A percentile compares a stretch with the other conserved stretches of the same genome.
These are phyloP conservation scores for Dolichopus griseipennis DNA, from an alignment of 2,888 invertebrate species.

Conservation along the genomic window DNA sequence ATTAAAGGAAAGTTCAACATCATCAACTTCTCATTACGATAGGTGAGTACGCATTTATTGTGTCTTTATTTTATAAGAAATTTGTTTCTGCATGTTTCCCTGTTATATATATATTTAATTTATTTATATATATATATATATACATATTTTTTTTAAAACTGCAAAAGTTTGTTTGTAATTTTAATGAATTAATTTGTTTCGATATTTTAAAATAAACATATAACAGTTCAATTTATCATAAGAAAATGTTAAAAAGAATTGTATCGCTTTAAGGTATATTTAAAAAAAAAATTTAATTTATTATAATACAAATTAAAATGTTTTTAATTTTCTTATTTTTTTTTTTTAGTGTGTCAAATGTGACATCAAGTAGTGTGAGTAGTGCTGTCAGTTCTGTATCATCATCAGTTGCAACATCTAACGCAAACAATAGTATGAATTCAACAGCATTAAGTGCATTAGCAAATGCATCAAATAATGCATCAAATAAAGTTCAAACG, in stretches of 20 bases:
- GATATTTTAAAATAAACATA: no score
- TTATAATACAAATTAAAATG: neutral
- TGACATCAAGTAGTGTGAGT: slow-evolving; percentile 37
- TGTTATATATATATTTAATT: no score
- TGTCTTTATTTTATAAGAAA: no score
- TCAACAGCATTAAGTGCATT: slow-evolving; percentile 33
- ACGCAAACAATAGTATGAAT: slow-evolving; percentile 32
- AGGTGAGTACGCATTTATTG: slow-evolving; percentile 32
- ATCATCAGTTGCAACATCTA: slow-evolving; percentile 36
- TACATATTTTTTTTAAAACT: no score
- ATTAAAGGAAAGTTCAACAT: slow-evolving; percentile 41
- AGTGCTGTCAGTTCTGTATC: slow-evolving; percentile 36
- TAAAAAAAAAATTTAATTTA: no score
- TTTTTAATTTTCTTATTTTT: neutral
- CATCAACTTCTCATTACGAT: slow-evolving; percentile 41
- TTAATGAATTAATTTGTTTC: no score
- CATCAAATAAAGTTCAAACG: slow-evolving; percentile 23
- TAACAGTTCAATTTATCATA: no score
- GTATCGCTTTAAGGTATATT: no score
- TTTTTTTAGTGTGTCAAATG: slow-evolving; percentile 30
- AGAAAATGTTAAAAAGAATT: no score
- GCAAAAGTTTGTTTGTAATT: no score
- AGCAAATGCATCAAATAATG: slow-evolving; percentile 33
- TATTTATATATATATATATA: no score
- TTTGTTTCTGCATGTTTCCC: no score